Base-by-base conservation (phyloP, 2,797 vertebrate species). In the Hypotaenidia okinawae region DNA sequence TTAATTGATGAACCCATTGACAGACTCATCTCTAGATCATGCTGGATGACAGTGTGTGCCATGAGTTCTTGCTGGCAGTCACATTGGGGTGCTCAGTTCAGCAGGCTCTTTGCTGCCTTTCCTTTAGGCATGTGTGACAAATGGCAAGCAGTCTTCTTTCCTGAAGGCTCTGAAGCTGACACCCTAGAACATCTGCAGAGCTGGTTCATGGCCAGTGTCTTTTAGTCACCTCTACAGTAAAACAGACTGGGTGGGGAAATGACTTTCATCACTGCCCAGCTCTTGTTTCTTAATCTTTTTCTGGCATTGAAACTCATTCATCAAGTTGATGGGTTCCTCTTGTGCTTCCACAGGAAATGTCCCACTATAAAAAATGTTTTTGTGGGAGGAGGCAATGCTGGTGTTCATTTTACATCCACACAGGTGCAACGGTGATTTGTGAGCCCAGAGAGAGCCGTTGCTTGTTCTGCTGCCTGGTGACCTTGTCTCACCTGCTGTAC, bases 371-470 rank as follows among this genome's bases (percentile, higher is more conserved):
- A 77, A 54, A 28, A 32, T 18, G 3, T 2, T 74, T 83, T 59
- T 69, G 19, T 61, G 66, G 24, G 72, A 55, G 81, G 74, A 88
- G 63, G 43, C 63, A 90, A 4, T 30, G 43, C 37, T 86, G 62
- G 21, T 23, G 22, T 78, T 92, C 73, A 32, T 35, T 90, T 94
- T 74, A 52, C 39, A 45, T 79, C 39, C 59, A 23, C 37, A 13
- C 17, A 64, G 27, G 13, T 18, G 0, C 10, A 3, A 47, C 1
- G 2, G 22, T 25, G 30, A 35, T 64, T 72, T 5, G 0, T 2
- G 33, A 86, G 35, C 25, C 62, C 69, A 17, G 15, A 33, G 57
- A 28, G 18, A 76, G 39, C 28, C 8, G 16, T 54, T 91, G 37
- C 57, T 90, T 78, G 41, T 52, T 66, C 55, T 7, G 1, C 27